phyloP scores from a whole-genome alignment of 2,113 vertebrate species.

The Otolemur garnettii region DNA sequence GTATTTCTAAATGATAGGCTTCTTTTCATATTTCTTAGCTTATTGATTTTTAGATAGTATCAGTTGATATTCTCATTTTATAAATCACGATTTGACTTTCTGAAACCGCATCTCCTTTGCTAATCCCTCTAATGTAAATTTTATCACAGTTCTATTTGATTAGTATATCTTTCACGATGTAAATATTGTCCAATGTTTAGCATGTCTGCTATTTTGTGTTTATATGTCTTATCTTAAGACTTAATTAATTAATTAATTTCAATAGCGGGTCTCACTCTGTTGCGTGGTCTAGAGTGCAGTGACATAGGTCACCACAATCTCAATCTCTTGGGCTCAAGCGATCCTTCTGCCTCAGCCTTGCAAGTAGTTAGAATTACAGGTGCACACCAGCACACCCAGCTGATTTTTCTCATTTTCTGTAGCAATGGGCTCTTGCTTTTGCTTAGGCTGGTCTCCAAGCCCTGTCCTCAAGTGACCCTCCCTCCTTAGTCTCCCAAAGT shows the following conservation, averaged over 20 bases:
- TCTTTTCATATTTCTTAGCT: background rate
- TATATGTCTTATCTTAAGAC: background rate
- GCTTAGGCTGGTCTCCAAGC: no score
- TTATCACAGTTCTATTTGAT: background rate
- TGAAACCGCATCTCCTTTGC: background rate
- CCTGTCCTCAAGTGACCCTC: no score
- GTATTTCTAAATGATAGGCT: background rate
- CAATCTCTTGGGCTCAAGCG: no score
- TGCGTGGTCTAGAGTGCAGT: no score
- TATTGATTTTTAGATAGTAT: background rate
- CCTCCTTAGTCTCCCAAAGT: no score
- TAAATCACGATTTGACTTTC: background rate
- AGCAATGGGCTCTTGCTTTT: no score
- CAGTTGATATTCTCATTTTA: background rate
- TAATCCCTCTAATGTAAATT: background rate
- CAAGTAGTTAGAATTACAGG: no score
- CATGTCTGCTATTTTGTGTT: background rate
- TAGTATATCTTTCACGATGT: background rate
- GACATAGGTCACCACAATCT: no score
- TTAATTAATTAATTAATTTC: background rate
- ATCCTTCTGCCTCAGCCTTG: no score
- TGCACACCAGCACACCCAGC: no score
- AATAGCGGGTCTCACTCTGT: no score
- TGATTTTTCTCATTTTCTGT: no score
- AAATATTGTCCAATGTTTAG: background rate